These are phyloP conservation scores for Sclerurus mexicanus DNA, from an alignment of 2,113 vertebrate species.

Conservation along the genomic window DNA sequence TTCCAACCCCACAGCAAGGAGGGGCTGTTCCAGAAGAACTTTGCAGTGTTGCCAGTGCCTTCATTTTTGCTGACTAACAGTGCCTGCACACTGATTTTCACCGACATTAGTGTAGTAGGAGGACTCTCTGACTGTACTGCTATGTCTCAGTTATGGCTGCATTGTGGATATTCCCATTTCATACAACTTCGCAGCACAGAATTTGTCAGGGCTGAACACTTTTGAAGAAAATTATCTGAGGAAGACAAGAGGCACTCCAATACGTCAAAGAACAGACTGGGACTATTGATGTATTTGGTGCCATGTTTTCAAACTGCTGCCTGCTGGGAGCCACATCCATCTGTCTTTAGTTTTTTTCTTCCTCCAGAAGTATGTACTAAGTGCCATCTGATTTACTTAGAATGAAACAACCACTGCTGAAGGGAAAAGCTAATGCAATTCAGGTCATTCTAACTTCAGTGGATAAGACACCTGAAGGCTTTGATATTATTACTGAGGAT, in stretches of 20 bases:
- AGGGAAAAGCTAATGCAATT: constrained; percentile 3
- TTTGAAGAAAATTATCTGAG: background rate
- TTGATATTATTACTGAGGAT: constrained; percentile 3
- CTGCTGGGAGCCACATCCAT: constrained; percentile 13
- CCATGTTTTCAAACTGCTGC: constrained; percentile 20
- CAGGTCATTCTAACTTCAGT: background rate
- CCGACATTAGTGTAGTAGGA: background rate
- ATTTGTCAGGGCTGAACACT: background rate
- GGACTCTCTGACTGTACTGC: background rate
- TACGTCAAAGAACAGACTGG: constrained; percentile 5
- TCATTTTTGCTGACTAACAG: background rate
- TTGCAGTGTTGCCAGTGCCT: background rate
- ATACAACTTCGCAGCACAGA: background rate
- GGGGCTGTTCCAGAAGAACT: background rate
- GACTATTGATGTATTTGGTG: background rate
- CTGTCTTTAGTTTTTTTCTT: constrained; percentile 7
- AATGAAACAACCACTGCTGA: background rate
- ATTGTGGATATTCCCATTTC: background rate
- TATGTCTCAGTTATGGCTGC: background rate
- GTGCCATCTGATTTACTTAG: background rate
- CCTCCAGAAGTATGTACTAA: background rate
- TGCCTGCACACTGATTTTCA: background rate
- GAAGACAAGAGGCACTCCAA: background rate
- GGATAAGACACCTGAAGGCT: background rate
- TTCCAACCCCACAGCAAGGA: background rate